Conservation (phyloP, 2,888 invertebrate species). For the Drosophila mimetica region DNA sequence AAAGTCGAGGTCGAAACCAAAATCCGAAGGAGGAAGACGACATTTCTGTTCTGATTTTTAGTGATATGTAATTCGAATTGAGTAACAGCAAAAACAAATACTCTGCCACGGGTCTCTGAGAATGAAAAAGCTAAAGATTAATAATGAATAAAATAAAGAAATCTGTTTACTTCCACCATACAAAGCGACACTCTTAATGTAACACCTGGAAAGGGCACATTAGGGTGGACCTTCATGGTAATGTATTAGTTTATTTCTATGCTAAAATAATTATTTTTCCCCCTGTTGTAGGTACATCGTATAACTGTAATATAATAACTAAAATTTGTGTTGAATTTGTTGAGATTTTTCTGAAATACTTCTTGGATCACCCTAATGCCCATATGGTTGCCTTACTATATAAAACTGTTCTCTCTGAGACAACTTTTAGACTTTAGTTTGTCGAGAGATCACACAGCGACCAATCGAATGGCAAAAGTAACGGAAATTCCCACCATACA, state of each 20-base stretch:
- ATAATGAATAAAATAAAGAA: slow-evolving; percentile 75
- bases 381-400: background rate
- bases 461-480: slow-evolving; percentile 46
- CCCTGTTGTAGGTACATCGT: too few relatives aligned
- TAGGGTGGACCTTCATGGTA: slow-evolving; percentile 6
- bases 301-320: too few relatives aligned
- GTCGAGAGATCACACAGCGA: slow-evolving; percentile 30
- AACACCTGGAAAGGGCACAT: background rate
- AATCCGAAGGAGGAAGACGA: slow-evolving; percentile 19
- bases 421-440: slow-evolving; percentile 20
- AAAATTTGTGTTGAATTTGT: too few relatives aligned
- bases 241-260: background rate
- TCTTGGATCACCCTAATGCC: slow-evolving; percentile 10
- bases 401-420: slow-evolving; percentile 21
- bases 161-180: slow-evolving; percentile 79
- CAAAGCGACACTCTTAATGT: slow-evolving; percentile 16
- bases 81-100: slow-evolving; percentile 49
- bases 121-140: slow-evolving; percentile 53
- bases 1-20: slow-evolving; percentile 38
- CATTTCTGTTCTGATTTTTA: slow-evolving; percentile 64
- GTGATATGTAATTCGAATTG: slow-evolving; percentile 69
- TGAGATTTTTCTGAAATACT: background rate
- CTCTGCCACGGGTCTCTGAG: slow-evolving; percentile 70
- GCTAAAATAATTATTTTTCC: too few relatives aligned
- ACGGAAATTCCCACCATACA: slow-evolving; percentile 77